Base-by-base conservation (phyloP, 2,888 invertebrate species). In the Dexiosoma caninum region DNA sequence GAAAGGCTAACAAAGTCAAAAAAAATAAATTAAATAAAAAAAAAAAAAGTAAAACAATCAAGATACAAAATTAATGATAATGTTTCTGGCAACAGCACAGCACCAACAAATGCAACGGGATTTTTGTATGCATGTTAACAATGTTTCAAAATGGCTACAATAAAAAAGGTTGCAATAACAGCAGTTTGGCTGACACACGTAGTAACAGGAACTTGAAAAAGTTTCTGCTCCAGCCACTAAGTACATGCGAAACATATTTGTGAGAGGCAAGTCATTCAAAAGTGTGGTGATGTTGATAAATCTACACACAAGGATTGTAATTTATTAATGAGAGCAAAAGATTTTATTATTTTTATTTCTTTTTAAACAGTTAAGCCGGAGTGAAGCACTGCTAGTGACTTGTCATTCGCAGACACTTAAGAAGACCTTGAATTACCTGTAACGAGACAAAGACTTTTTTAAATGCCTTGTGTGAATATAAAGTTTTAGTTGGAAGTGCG, bases 101-200 rank as follows among this genome's bases (percentile, higher is more conserved):
- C n/a, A 35, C 51, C n/a, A 60, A 44, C 42, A 53, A 60, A 67
- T 44, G 23, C 66, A 78, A 78, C 78, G 78, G 78, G 78, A 78
- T 66, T 71, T 66, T 62, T 71, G 3, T 67, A 8, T 44, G 21
- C 12, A 51, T 46, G 10, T 49, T 49, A 0, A 49, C 10, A 23
- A 9, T 66, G 0, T 14, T 49, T 49, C 0, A 49, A 21, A 23
- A 9, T 66, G 0, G 10, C 10, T 19, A n/a, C 0, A 32, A n/a
- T n/a, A n/a, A n/a, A 53, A 55, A 64, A 44, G 12, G 2, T 27
- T 62, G 14, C 2, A 35, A n/a, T 10, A 53, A 35, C 23, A n/a
- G n/a, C n/a, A n/a, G n/a, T n/a, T n/a, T 0, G 16, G 8, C 42
- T 35, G 23, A 10, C 27, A 55, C 10, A 23, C 16, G 2, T 6